These are phyloP conservation scores for Protula sp. DNA, from an alignment of 2,888 invertebrate species.

Conservation along the genomic window DNA sequence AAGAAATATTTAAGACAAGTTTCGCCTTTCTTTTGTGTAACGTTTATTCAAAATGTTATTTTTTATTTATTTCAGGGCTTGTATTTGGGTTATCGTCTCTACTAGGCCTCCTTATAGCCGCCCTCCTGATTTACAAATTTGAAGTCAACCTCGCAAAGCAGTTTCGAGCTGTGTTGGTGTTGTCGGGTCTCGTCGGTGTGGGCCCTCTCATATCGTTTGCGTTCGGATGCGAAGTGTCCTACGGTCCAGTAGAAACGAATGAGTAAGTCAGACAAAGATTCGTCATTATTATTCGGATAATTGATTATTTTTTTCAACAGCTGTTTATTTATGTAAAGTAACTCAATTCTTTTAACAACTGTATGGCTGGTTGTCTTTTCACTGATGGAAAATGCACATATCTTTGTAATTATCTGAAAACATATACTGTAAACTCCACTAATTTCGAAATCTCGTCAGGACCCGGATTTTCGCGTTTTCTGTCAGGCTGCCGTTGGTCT, in stretches of 20 bases:
- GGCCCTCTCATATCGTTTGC: background rate
- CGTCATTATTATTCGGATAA: background rate
- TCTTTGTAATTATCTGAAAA: no score
- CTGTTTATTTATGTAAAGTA: background rate
- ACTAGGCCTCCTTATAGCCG: background rate
- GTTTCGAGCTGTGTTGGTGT: background rate
- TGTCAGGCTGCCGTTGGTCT: no score
- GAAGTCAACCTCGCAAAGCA: background rate
- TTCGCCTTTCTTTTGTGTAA: no score
- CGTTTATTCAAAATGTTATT: no score
- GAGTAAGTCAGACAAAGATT: background rate
- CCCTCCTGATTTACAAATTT: background rate
- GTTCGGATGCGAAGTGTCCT: background rate
- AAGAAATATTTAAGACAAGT: no score
- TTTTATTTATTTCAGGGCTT: background rate
- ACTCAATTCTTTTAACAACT: background rate
- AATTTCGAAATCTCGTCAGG: no score
- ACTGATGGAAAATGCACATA: no score
- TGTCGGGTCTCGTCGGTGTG: background rate
- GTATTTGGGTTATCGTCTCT: background rate
- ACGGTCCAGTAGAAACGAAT: background rate
- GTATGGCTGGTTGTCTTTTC: no score
- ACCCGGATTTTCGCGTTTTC: no score
- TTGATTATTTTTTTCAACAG: background rate
- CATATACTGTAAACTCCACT: no score